These are phyloP conservation scores for Leucophora obtusa DNA, from an alignment of 2,888 invertebrate genomes.

Conservation along the genomic window DNA sequence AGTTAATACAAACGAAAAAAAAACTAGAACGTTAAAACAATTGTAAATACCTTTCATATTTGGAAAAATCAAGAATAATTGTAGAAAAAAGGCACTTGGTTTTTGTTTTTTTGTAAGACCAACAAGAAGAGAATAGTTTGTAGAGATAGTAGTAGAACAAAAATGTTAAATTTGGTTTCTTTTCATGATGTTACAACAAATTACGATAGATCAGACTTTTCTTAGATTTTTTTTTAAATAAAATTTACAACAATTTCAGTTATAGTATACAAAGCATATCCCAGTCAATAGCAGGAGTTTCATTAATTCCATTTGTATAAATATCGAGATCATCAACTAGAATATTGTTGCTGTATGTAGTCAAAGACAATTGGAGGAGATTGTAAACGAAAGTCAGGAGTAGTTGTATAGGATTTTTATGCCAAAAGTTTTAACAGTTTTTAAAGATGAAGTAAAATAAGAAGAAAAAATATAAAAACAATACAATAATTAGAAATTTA, in stretches of 20 bases:
- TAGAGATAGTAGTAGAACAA: conserved; percentile 4
- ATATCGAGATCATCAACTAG: conserved; percentile 55
- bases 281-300: conserved; percentile 47
- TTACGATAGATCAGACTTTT: conserved; percentile 58
- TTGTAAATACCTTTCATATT: conserved; percentile 14
- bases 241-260: conserved; percentile 29
- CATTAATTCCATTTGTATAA: conserved; percentile 52
- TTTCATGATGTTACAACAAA: conserved; percentile 13
- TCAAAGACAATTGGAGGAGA: not conserved
- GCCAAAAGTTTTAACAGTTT: not conserved
- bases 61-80: not conserved
- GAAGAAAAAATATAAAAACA: not conserved
- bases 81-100: conserved; percentile 13
- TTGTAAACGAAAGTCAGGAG: not conserved
- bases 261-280: conserved; percentile 49
- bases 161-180: conserved; percentile 15
- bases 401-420: not conserved
- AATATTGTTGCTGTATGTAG: conserved; percentile 28
- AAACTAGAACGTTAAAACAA: conserved; percentile 3
- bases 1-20: not conserved
- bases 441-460: not conserved
- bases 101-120: not conserved
- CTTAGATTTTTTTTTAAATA: conserved; percentile 8
- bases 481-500: not conserved
- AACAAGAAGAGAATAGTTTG: conserved; percentile 3